Base-by-base conservation (phyloP, 2,888 invertebrate species). In the Epiblema foenella region DNA sequence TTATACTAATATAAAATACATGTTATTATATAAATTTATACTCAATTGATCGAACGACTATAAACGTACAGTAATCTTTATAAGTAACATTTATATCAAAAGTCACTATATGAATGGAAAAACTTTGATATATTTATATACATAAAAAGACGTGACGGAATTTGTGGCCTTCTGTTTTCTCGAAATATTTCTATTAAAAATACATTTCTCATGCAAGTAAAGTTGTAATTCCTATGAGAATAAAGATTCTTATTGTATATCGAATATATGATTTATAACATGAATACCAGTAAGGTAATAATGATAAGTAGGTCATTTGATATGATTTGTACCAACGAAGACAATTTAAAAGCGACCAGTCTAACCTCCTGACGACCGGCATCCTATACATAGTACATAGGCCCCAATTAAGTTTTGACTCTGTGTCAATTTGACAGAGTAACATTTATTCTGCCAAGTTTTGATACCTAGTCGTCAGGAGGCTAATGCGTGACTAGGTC, bases 191-290 rank as follows among this genome's bases (percentile, higher is more conserved):
- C 3, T 42, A 59, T 59, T 20, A 24, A 42, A n/a, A 59, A 46
- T 59, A 42, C 42, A 24, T 59, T 10, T 59, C 24, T 20, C 33
- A 10, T n/a, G 18, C n/a, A n/a, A n/a, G n/a, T n/a, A n/a, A n/a
- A n/a, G n/a, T n/a, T n/a, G n/a, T n/a, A n/a, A n/a, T n/a, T n/a
- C n/a, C n/a, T n/a, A n/a, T n/a, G n/a, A n/a, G n/a, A n/a, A n/a
- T n/a, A n/a, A n/a, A n/a, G n/a, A n/a, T n/a, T n/a, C n/a, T n/a
- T n/a, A 11, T 57, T 18, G 56, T 12, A 24, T 17, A 57, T 46
- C 17, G 39, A 7, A 63, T 57, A 10, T 57, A 65, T 57, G 18
- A 33, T 57, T 57, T 49, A 66, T 57, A 37, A 67, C 37, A 56
- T 42, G 42, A 63, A 42, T 46, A 56, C 10, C 37, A 37, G 39